phyloP scores from a whole-genome alignment of 2,797 vertebrate species.

The Pseudochirops cupreus region DNA sequence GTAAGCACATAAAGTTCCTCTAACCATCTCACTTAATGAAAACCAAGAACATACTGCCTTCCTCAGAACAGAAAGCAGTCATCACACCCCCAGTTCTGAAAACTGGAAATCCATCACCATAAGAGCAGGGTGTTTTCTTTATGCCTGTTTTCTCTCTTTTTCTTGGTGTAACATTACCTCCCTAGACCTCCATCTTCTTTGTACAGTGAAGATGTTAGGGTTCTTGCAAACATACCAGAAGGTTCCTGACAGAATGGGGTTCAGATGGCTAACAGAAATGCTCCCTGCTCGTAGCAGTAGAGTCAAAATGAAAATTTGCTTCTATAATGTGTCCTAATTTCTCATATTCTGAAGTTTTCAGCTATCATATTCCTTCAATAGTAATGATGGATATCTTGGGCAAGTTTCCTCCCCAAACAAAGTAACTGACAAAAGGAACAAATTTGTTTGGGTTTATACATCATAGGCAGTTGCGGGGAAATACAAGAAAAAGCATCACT shows the following conservation, averaged over 20 bases:
- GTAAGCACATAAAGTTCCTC: constrained; percentile 61
- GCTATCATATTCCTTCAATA: not conserved
- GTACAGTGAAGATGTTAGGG: not conserved
- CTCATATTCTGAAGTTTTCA: not conserved
- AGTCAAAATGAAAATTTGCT: constrained; percentile 28
- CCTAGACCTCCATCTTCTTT: not conserved
- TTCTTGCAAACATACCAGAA: not conserved
- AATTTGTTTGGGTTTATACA: not conserved
- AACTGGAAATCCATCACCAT: constrained; percentile 61
- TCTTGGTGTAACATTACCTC: not conserved
- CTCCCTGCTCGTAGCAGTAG: not conserved
- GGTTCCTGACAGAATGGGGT: not conserved
- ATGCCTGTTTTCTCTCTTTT: not conserved
- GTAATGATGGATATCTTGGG: not conserved
- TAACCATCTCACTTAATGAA: constrained; percentile 10
- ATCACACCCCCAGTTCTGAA: constrained; percentile 64
- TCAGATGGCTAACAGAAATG: not conserved
- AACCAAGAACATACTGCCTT: constrained; percentile 45
- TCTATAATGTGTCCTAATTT: not conserved
- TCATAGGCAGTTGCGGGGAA: not conserved
- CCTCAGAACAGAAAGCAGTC: constrained; percentile 63
- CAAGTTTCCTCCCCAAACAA: constrained; percentile 17
- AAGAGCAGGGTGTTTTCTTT: not conserved
- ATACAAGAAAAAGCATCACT: not conserved
- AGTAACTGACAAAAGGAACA: not conserved